Conservation (phyloP, 2,113 vertebrate genomes). For the Illadopsis cleaveri region DNA sequence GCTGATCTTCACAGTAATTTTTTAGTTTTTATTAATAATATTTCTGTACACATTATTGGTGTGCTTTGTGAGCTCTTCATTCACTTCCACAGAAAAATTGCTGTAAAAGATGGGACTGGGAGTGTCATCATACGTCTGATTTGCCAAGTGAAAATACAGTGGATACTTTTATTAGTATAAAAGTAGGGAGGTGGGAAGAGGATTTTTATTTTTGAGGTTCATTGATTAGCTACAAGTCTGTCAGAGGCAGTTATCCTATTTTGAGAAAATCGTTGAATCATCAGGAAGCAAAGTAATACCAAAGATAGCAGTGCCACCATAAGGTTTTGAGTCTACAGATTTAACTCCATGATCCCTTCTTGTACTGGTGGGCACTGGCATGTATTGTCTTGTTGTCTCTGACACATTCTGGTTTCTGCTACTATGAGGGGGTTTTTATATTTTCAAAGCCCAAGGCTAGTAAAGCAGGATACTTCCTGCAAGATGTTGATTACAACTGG, state of each 20-base stretch:
- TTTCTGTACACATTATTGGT: background rate
- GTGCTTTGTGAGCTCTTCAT: background rate
- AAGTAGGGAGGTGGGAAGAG: background rate
- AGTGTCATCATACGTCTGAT: fast-evolving
- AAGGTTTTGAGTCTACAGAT: background rate
- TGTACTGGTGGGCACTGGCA: background rate
- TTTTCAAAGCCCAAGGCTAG: background rate
- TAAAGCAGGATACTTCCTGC: background rate
- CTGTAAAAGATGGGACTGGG: background rate
- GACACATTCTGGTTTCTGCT: background rate
- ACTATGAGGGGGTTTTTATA: background rate
- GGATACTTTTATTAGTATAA: background rate
- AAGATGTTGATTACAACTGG: background rate
- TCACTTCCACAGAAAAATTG: background rate
- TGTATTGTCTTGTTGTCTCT: background rate
- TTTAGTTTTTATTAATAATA: background rate
- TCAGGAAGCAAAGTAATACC: background rate
- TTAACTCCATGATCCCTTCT: background rate
- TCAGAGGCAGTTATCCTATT: background rate
- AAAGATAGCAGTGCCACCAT: background rate
- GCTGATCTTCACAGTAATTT: background rate
- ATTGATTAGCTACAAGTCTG: background rate
- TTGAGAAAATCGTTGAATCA: background rate
- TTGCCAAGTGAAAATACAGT: background rate
- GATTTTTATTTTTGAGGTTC: background rate